Percentiles rank a stretch among this genome's conserved stretches.
Conservation (phyloP, 2,113 vertebrate genomes). For the Chlorodrepanis virens region DNA sequence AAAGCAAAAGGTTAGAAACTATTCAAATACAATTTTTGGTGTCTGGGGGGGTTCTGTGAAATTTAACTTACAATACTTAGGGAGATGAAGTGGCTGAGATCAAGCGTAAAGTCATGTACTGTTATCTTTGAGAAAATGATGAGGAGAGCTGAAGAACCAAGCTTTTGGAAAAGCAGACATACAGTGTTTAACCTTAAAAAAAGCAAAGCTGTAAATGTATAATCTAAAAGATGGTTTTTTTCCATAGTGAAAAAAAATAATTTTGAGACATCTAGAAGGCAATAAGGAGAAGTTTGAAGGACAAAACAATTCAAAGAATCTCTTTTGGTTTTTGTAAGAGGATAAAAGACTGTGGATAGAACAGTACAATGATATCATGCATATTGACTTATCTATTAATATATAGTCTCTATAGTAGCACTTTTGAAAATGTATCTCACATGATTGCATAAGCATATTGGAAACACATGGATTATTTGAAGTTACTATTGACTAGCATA, state of each 20-base stretch:
- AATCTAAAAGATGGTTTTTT: not conserved
- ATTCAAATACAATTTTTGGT: not conserved
- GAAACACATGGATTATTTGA: not conserved
- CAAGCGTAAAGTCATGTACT: not conserved
- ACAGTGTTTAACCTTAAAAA: not conserved
- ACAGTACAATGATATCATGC: not conserved
- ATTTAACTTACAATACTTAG: not conserved
- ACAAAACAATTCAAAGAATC: not conserved
- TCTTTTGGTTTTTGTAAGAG: not conserved
- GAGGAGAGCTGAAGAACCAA: not conserved
- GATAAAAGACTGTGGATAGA: not conserved
- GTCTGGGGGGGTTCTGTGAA: not conserved
- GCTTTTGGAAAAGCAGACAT: not conserved
- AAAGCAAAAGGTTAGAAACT: not conserved
- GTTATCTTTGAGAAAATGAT: not conserved
- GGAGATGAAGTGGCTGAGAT: not conserved
- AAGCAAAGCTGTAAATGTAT: not conserved
- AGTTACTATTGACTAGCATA: not conserved
- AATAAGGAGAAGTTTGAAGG: not conserved
- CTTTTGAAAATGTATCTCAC: not conserved
- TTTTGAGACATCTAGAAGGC: not conserved
- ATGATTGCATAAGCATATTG: not conserved
- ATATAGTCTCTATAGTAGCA: not conserved
- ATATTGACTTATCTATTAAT: not conserved
- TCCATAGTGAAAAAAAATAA: not conserved